Conservation (phyloP, 1,140 invertebrate genomes). For the Neodiprion lecontei region DNA sequence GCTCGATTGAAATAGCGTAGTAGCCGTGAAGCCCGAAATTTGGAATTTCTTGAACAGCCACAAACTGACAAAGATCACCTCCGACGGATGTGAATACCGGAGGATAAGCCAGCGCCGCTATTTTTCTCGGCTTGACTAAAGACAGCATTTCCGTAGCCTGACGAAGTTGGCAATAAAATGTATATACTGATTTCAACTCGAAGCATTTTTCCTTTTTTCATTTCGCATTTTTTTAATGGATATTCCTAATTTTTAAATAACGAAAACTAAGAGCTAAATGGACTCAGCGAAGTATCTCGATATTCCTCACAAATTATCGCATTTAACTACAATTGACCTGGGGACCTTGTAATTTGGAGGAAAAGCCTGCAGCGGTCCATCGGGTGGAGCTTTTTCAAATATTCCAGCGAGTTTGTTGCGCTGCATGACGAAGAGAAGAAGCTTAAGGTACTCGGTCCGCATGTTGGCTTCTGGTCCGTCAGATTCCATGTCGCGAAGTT, state of each 20-base stretch:
- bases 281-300: too few relatives aligned
- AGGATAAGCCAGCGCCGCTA: neutral
- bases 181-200: slow-evolving; percentile 42
- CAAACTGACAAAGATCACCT: slow-evolving; percentile 47
- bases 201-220: slow-evolving; percentile 38
- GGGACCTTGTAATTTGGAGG: slow-evolving; percentile 39
- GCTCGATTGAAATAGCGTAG: slow-evolving; percentile 53
- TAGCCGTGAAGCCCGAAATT: slow-evolving; percentile 54
- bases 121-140: slow-evolving; percentile 19
- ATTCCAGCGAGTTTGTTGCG: slow-evolving; percentile 43
- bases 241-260: neutral
- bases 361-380: slow-evolving; percentile 39
- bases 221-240: slow-evolving; percentile 41
- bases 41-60: slow-evolving; percentile 51
- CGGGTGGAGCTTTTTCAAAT: slow-evolving; percentile 44
- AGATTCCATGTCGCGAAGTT: slow-evolving; percentile 35
- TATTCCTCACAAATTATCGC: neutral
- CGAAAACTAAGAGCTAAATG: too few relatives aligned
- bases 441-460: slow-evolving; percentile 47
- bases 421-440: slow-evolving; percentile 52
- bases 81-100: slow-evolving; percentile 16
- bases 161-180: slow-evolving; percentile 19
- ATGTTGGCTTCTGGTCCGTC: slow-evolving; percentile 32
- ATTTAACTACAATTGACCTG: slow-evolving; percentile 10
- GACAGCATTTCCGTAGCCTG: slow-evolving; percentile 26